phyloP scores from a whole-genome alignment of 2,113 vertebrate species.

The Marmota monax region DNA sequence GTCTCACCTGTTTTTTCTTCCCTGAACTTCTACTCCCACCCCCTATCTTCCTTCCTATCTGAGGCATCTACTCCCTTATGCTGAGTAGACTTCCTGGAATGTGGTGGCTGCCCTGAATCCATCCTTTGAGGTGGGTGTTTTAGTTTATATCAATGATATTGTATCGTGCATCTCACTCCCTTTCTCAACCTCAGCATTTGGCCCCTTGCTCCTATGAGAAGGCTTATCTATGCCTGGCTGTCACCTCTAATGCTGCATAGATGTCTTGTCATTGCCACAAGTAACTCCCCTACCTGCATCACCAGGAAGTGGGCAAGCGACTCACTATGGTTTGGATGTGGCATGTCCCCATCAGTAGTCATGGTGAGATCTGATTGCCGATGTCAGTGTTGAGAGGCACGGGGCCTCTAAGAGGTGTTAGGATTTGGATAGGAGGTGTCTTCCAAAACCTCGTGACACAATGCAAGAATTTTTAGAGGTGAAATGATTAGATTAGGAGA shows the following conservation, averaged over 20 bases:
- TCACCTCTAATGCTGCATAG: no score
- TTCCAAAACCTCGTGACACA: no score
- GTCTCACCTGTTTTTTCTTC: background rate
- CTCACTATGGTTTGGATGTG: background rate
- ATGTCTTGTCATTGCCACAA: no score
- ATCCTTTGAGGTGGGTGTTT: background rate
- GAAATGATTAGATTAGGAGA: no score
- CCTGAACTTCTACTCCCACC: no score
- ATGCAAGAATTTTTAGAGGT: no score
- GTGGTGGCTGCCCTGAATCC: background rate
- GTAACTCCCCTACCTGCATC: no score
- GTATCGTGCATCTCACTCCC: background rate
- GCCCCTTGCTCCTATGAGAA: fast-evolving
- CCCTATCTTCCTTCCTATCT: background rate
- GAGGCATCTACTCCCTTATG: background rate
- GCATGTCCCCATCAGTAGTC: background rate
- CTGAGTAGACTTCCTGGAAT: background rate
- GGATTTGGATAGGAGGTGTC: no score
- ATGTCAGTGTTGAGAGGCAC: background rate
- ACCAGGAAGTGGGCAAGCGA: no score
- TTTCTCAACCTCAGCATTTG: no score
- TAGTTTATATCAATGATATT: background rate
- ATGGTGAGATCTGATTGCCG: background rate
- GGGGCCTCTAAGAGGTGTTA: no score
- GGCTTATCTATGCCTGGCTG: no score